These are phyloP conservation scores for Paraplagusia blochii DNA, from an alignment of 2,113 vertebrate species.

Conservation along the genomic window DNA sequence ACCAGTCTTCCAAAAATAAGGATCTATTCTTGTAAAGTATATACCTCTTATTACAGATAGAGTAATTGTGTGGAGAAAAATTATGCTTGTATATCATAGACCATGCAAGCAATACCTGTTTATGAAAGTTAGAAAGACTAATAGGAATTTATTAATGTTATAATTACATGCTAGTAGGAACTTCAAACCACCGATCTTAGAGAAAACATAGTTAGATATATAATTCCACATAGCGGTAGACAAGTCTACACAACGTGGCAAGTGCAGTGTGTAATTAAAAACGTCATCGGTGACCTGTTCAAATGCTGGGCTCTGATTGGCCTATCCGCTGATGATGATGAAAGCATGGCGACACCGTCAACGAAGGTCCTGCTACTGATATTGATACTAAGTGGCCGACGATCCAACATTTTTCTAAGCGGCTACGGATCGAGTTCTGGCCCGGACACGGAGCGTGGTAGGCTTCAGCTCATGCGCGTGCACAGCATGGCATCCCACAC, in stretches of 20 bases:
- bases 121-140: too few relatives aligned
- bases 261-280: background rate
- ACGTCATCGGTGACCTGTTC: constrained; percentile 6
- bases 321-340: constrained; percentile 7
- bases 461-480: constrained; percentile 50
- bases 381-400: background rate
- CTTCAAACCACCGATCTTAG: too few relatives aligned
- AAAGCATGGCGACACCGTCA: constrained; percentile 19
- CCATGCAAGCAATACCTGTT: too few relatives aligned
- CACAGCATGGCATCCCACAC: constrained; percentile 52
- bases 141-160: too few relatives aligned
- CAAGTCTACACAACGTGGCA: background rate
- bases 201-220: too few relatives aligned
- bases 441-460: constrained; percentile 41
- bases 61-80: too few relatives aligned
- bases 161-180: too few relatives aligned
- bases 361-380: constrained; percentile 18
- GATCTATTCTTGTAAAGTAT: too few relatives aligned
- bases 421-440: background rate
- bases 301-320: constrained; percentile 29
- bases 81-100: too few relatives aligned
- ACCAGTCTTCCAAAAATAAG: too few relatives aligned
- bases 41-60: too few relatives aligned
- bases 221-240: too few relatives aligned
- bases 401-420: background rate